Base-by-base conservation (phyloP, 2,888 invertebrate species). In the Patella ulyssiponensis region DNA sequence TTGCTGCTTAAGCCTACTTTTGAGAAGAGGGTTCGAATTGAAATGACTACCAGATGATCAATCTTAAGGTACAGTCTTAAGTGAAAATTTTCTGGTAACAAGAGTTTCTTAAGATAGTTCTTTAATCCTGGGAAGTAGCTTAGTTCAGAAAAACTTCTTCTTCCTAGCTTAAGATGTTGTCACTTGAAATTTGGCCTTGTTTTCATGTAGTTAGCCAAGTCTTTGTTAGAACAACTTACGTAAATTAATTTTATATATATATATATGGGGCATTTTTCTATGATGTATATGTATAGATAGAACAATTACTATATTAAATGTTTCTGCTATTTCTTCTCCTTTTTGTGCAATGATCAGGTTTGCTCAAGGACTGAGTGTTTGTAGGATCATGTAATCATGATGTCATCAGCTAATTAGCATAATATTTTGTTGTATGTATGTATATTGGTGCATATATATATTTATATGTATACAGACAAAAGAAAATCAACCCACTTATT, bases 301-400 rank as follows among this genome's bases (percentile, higher is more conserved):
- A 64, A 23, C 23, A 12, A 64, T 64, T 64, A 64, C 20, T 64
- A 64, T 64, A 64, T 64, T 23, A 20, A 20, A 58, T 58, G 23
- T 64, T 64, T 23, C 23, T 64, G 64, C 64, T 64, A 64, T 12
- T 64, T 64, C 20, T 64, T 64, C 64, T 64, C 23, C 15, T 64
- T 64, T 64, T 64, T 64, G 64, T 64, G 64, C 64, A 64, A 64
- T 64, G 64, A 64, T 64, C 64, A 64, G 64, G 64, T 64, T 64
- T 64, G 64, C 64, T 64, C 64, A 64, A 64, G 64, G 64, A 64
- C 23, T 23, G 64, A 64, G 64, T 64, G 64, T 64, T 44, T 23
- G 20, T n/a, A 64, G 20, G 64, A 23, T 64, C 20, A 64, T 12
- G 20, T 23, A 3, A 64, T 64, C 23, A 64, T 64, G 64, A 64